Evolutionary conservation across 2,888 invertebrate genomes (phyloP).

Genomic region (Eristalis pertinax): DNA sequence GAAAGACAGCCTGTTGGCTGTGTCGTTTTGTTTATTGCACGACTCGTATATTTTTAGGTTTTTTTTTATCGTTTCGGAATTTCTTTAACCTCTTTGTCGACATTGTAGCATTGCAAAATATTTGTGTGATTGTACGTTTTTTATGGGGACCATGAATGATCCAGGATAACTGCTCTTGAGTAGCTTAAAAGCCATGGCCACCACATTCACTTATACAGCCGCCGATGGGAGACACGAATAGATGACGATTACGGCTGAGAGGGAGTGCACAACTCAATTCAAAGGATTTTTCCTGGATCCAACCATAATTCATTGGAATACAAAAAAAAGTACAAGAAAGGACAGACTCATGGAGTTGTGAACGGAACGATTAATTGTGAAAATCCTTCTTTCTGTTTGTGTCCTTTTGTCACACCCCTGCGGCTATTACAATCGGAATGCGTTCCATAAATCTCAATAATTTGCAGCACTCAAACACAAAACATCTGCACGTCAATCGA

Average conservation of each 20-base stretch:
- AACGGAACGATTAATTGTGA: conserved; percentile 19
- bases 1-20: neutral
- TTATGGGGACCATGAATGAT: neutral
- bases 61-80: conserved; percentile 16
- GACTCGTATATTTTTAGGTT: conserved; percentile 11
- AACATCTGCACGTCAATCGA: conserved; percentile 55
- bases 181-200: neutral
- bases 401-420: conserved; percentile 64
- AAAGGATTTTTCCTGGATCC: neutral
- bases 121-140: neutral
- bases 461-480: conserved; percentile 47
- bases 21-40: conserved; percentile 18
- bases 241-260: neutral
- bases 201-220: neutral
- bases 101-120: conserved; percentile 11
- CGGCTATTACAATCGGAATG: conserved; percentile 38
- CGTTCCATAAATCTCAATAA: conserved; percentile 32
- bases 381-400: neutral
- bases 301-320: neutral
- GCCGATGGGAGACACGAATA: neutral
- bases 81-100: conserved; percentile 16
- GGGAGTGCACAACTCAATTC: neutral
- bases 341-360: neutral
- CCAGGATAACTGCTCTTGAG: neutral
- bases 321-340: neutral